Evolutionary conservation across 64 coral and sea anemone genomes (phyloP), one percentile per base, ranked within the genome.

Genomic region (Montipora foliosa): DNA sequence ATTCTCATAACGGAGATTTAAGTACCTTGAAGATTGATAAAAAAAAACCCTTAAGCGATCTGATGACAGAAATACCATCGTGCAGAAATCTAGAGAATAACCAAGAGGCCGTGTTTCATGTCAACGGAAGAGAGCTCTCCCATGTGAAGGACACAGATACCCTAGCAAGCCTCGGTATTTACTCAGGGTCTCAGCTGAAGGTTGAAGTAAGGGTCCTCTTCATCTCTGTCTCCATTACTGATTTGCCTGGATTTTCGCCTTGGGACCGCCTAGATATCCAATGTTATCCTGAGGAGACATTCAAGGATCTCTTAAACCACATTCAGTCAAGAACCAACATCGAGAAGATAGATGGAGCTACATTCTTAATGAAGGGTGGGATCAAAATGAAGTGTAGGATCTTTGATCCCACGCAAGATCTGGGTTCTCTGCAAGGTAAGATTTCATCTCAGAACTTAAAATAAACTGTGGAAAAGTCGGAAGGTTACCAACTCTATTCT

Each of bases 221-320:
- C 53, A 57, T 57, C 53, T 8, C 6, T 8, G 53, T 57, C 6
- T 6, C 11, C 53, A 11, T 57, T 57, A 57, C 53, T 57, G 53
- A 11, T 57, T 11, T 57, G 53, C 53, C 53, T 37, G 29, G 29
- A 37, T 37, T 37, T 37, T 37, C 1, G 29, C 53, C 53, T 8
- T 6, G 53, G 53, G 53, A 57, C 29, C 29, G 4, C 6, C 53
- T 57, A 6, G 11, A 6, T 57, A 11, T 57, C 53, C 53, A 1
- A 57, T 57, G 53, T 57, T 5, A 57, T 57, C 80, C 80, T 5
- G 10, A 62, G 57, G 80, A 64, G 1, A 82, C 80, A 62, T 82
- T 82, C 80, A 25, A 46, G 22, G 80, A 82, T 82, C 53, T 82
- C 21, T 22, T 82, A 17, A 62, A 64, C 57, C 58, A 82, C 52